Percentiles rank a stretch among this genome's conserved stretches.
Conservation (phyloP, 2,113 vertebrate genomes). For the Alosa alosa region DNA sequence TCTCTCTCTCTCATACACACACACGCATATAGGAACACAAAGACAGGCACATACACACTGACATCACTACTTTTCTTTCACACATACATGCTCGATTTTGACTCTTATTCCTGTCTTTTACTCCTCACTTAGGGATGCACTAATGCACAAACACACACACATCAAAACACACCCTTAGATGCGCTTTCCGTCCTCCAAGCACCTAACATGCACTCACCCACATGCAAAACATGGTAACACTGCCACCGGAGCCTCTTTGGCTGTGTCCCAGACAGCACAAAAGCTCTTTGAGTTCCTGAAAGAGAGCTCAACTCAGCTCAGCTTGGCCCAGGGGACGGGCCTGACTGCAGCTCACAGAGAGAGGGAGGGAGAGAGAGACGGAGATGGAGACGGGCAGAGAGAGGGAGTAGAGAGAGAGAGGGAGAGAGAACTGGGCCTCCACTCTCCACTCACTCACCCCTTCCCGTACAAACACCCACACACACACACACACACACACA, state of each 20-base stretch:
- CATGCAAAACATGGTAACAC: constrained; percentile 17
- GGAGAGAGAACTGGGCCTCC: not conserved
- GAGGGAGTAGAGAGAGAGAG: not conserved
- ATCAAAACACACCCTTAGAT: not conserved
- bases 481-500: constrained; percentile 22
- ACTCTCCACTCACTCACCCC: constrained; percentile 20
- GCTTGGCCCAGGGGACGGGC: not conserved
- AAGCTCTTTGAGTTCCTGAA: constrained; percentile 35
- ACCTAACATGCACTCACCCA: not conserved
- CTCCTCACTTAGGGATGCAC: no score
- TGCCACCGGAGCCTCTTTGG: constrained; percentile 34
- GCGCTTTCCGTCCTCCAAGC: not conserved
- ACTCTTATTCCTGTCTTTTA: no score
- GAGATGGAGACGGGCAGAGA: not conserved
- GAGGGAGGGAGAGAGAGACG: not conserved
- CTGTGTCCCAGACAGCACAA: constrained; percentile 38
- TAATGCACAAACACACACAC: not conserved
- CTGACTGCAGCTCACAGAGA: not conserved
- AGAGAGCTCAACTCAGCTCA: constrained; percentile 20
- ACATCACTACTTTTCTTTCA: no score
- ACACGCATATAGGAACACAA: not conserved
- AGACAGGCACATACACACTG: not conserved
- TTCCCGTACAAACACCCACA: constrained; percentile 17
- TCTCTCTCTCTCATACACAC: no score
- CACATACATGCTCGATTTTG: no score